Evolutionary conservation across 2,797 vertebrate genomes (phyloP).

Genomic region (Peromyscus nudipes): DNA sequence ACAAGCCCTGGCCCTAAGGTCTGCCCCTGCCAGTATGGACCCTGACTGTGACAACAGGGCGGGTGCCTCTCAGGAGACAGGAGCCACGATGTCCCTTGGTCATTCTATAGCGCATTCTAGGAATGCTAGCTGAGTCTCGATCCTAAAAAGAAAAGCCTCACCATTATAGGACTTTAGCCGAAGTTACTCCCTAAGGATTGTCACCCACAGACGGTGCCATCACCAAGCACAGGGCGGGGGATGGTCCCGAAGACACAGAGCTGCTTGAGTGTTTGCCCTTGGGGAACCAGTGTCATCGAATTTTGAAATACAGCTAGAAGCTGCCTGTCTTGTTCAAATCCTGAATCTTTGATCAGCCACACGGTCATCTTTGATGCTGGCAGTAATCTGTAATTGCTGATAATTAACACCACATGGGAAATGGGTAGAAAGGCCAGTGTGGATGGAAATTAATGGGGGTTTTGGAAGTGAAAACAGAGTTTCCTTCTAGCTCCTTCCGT

Average conservation of each 20-base stretch:
- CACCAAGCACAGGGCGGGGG: not conserved
- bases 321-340: slow-evolving; percentile 62
- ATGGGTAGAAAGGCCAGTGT: slow-evolving; percentile 14
- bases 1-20: not conserved
- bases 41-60: not conserved
- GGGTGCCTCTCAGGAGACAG: not conserved
- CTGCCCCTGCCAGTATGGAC: not conserved
- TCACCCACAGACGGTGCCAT: not conserved
- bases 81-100: not conserved
- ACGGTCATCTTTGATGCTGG: slow-evolving; percentile 48
- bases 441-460: slow-evolving; percentile 2
- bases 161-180: not conserved
- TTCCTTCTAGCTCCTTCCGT: not conserved
- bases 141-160: not conserved
- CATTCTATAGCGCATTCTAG: not conserved
- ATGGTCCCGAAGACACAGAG: slow-evolving; percentile 48
- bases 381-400: slow-evolving; percentile 44
- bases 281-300: not conserved
- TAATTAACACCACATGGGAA: slow-evolving; percentile 70
- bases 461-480: not conserved
- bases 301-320: slow-evolving; percentile 37
- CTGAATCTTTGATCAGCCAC: slow-evolving; percentile 68
- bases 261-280: not conserved
- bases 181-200: not conserved
- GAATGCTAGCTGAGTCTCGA: not conserved